Percentiles rank a stretch among this genome's conserved stretches.
Conservation (phyloP, 2,797 vertebrate species). For the Halcyon badia region DNA sequence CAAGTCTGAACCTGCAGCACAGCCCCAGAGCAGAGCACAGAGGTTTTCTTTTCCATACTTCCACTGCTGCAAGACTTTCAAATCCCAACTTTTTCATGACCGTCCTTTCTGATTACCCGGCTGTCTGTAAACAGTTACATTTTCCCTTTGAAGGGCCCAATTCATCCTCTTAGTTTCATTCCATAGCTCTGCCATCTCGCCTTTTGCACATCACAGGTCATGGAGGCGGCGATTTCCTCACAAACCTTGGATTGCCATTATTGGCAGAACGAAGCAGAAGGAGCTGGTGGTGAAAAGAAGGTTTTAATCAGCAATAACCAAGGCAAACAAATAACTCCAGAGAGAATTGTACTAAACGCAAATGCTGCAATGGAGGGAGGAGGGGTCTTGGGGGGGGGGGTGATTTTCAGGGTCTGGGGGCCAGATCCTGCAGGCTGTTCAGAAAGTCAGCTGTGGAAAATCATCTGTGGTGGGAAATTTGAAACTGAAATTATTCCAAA, state of each 20-base stretch:
- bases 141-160: neutral
- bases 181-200: neutral
- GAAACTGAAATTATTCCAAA: neutral
- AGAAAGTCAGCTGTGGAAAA: neutral
- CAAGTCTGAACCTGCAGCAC: neutral
- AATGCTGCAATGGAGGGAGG: neutral
- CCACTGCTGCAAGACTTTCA: neutral
- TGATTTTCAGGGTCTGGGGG: neutral
- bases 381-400: neutral
- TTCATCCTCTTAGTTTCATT: neutral
- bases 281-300: neutral
- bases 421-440: neutral
- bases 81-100: neutral
- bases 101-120: neutral
- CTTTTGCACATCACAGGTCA: neutral
- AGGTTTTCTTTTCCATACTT: neutral
- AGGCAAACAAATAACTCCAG: neutral
- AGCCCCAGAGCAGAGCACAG: neutral
- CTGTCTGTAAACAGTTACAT: neutral
- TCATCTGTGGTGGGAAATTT: neutral
- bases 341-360: neutral
- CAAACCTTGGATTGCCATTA: neutral
- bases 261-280: neutral
- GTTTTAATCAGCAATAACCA: neutral
- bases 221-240: neutral